Evolutionary conservation across 2,113 vertebrate genomes (phyloP).

Genomic region (Nematolebias whitei): DNA sequence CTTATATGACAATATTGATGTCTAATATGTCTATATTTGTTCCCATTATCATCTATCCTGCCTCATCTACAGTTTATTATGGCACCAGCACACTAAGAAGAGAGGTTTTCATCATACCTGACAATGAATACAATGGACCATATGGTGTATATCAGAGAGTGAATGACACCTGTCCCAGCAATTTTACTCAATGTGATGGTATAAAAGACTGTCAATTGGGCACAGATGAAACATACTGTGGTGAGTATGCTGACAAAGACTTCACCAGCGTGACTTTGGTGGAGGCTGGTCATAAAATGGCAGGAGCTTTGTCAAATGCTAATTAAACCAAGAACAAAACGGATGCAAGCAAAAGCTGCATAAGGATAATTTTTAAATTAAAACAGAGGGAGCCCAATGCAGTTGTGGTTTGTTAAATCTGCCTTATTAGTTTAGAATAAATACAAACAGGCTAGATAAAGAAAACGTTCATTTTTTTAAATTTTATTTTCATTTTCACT

Average conservation of each 20-base stretch:
- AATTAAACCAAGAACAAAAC: neutral
- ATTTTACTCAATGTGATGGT: conserved; percentile 59
- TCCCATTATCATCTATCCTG: neutral
- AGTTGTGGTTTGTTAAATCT: no score
- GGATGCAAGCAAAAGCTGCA: neutral
- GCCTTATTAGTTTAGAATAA: no score
- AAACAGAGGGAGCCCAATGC: no score
- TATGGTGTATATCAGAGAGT: no score
- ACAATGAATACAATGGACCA: no score
- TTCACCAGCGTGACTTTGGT: neutral
- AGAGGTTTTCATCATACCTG: no score
- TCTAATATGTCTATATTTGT: neutral
- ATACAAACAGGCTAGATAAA: no score
- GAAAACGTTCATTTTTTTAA: no score
- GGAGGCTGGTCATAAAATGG: neutral
- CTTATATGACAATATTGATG: no score
- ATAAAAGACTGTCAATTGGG: conserved; percentile 58
- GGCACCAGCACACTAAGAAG: conserved; percentile 23
- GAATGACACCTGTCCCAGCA: conserved; percentile 65
- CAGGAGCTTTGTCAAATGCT: no score
- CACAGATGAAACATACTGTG: conserved; percentile 72
- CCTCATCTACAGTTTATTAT: conserved; percentile 59
- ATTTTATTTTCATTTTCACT: no score
- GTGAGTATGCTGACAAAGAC: conserved; percentile 52
- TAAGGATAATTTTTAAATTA: neutral